Evolutionary conservation across 2,797 vertebrate genomes (phyloP).

Genomic region (Tangara arthus): DNA sequence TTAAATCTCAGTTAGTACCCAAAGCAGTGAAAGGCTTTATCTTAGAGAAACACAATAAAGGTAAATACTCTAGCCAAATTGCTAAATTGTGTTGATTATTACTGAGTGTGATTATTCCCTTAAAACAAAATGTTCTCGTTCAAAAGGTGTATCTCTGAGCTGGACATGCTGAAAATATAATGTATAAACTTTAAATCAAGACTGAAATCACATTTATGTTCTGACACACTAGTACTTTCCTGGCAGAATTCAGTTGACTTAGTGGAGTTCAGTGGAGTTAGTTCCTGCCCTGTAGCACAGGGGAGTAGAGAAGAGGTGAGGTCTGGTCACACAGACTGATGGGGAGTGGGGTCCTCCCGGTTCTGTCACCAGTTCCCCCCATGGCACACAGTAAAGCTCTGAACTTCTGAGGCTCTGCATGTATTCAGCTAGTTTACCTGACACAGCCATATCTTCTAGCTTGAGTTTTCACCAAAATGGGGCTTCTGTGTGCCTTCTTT

Average conservation of each 20-base stretch:
- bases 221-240: neutral
- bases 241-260: neutral
- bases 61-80: neutral
- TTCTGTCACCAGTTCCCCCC: neutral
- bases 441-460: neutral
- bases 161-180: neutral
- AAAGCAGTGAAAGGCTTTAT: constrained; percentile 1
- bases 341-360: neutral
- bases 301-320: neutral
- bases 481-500: neutral
- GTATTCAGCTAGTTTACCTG: neutral
- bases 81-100: neutral
- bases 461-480: neutral
- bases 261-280: neutral
- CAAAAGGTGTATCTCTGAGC: neutral
- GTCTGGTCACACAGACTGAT: neutral
- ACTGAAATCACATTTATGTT: neutral
- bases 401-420: neutral
- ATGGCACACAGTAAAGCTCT: neutral
- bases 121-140: neutral
- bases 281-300: neutral
- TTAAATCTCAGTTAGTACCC: neutral
- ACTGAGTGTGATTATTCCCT: neutral
- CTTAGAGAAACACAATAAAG: neutral
- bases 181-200: neutral